Percentiles rank a stretch among this genome's conserved stretches.
These are phyloP conservation scores for Mesoligia furuncula DNA, from an alignment of 2,888 invertebrate species.

Conservation along the genomic window DNA sequence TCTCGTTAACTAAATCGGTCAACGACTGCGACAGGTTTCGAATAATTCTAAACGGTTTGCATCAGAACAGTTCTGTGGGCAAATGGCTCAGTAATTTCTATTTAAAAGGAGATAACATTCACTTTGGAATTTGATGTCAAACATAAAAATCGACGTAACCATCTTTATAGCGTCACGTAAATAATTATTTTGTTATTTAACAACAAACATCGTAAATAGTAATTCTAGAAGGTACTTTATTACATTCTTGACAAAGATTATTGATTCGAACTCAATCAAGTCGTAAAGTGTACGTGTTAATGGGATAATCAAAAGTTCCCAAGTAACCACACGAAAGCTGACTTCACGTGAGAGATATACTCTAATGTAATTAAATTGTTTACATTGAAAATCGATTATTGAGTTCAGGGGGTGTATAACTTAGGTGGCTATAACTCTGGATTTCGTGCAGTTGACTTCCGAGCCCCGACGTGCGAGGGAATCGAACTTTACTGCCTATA, in stretches of 20 bases:
- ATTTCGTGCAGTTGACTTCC: slow-evolving; percentile 81
- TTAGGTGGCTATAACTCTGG: slow-evolving; percentile 72
- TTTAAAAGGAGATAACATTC: slow-evolving; percentile 73
- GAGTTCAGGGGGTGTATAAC: slow-evolving; percentile 71
- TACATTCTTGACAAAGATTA: slow-evolving; percentile 71
- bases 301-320: slow-evolving; percentile 70
- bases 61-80: slow-evolving; percentile 67
- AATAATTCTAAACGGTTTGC: slow-evolving; percentile 72
- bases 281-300: slow-evolving; percentile 74
- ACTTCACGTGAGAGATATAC: slow-evolving; percentile 66
- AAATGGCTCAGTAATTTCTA: slow-evolving; percentile 71
- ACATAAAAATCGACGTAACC: slow-evolving; percentile 74
- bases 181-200: slow-evolving; percentile 76
- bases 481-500: slow-evolving; percentile 90
- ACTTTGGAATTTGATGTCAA: slow-evolving; percentile 70
- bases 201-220: slow-evolving; percentile 73
- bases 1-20: slow-evolving; percentile 75
- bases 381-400: slow-evolving; percentile 71
- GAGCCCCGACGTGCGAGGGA: slow-evolving; percentile 81
- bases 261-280: slow-evolving; percentile 75
- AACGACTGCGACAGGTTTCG: slow-evolving; percentile 76
- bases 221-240: slow-evolving; percentile 71
- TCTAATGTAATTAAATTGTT: slow-evolving; percentile 71
- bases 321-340: slow-evolving; percentile 68
- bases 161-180: slow-evolving; percentile 71